These are phyloP conservation scores for Atethmia centrago DNA, from an alignment of 2,888 invertebrate species.

Conservation along the genomic window DNA sequence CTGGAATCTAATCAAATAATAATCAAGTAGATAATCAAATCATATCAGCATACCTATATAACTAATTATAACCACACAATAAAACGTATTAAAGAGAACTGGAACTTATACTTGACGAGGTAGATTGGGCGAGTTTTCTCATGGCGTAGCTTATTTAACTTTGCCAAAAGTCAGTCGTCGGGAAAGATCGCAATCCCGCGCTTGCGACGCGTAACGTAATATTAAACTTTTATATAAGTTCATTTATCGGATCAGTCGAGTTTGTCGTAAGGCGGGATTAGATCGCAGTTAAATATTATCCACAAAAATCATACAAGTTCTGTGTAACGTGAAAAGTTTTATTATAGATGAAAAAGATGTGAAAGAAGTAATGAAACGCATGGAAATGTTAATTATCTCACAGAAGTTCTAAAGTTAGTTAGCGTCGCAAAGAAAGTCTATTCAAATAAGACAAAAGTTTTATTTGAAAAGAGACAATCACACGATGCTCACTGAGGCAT, in stretches of 20 bases:
- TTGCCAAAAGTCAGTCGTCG: constrained; percentile 70
- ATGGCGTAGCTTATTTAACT: constrained; percentile 78
- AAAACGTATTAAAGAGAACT: constrained; percentile 18
- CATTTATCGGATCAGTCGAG: constrained; percentile 70
- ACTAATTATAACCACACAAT: constrained; percentile 30
- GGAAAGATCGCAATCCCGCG: constrained; percentile 73
- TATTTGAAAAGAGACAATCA: no score
- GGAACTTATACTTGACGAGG: constrained; percentile 57
- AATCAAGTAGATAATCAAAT: neutral
- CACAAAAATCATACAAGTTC: constrained; percentile 51
- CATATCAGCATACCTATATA: neutral
- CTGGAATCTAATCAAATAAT: constrained; percentile 9
- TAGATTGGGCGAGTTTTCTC: constrained; percentile 72
- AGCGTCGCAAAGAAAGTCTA: neutral
- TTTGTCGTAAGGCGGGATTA: constrained; percentile 64
- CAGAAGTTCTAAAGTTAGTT: neutral
- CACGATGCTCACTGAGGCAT: neutral
- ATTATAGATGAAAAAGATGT: neutral
- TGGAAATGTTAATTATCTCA: neutral
- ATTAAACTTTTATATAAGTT: constrained; percentile 70
- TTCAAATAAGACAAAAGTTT: neutral
- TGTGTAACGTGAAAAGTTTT: constrained; percentile 53
- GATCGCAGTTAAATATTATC: constrained; percentile 56
- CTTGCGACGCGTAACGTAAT: constrained; percentile 67
- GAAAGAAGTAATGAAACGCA: neutral